Conservation (phyloP, 1,140 invertebrate genomes). For the Cydia strobilella region DNA sequence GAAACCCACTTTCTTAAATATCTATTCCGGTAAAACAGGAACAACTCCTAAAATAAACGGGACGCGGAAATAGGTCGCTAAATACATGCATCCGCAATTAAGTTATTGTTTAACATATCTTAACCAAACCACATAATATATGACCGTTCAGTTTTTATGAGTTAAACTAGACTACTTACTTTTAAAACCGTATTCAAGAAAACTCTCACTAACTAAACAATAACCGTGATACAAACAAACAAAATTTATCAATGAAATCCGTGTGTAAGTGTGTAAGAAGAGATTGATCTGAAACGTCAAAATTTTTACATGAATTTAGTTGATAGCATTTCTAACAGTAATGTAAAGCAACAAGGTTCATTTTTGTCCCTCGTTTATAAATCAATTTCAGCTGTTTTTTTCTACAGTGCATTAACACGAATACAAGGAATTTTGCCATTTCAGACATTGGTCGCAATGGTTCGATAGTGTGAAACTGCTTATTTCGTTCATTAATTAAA, state of each 20-base stretch:
- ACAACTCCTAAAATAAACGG: slow-evolving; percentile 59
- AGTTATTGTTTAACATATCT: neutral
- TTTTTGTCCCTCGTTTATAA: neutral
- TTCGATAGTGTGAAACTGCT: slow-evolving; percentile 5
- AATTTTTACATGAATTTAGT: neutral
- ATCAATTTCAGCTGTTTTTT: neutral
- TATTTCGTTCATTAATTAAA: slow-evolving; percentile 17
- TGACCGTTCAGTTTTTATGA: slow-evolving; percentile 34
- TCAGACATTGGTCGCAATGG: neutral
- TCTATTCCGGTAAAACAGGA: slow-evolving; percentile 40
- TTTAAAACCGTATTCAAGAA: slow-evolving; percentile 19
- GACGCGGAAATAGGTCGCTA: slow-evolving; percentile 55
- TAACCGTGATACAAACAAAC: slow-evolving; percentile 26
- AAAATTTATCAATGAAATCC: slow-evolving; percentile 31
- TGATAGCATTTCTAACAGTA: neutral
- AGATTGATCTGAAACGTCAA: slow-evolving; percentile 21
- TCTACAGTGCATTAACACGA: neutral
- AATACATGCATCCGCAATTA: slow-evolving; percentile 34
- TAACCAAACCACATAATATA: slow-evolving; percentile 13
- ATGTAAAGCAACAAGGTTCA: neutral
- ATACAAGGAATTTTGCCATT: neutral
- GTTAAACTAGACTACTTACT: neutral
- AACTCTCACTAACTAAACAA: slow-evolving; percentile 2
- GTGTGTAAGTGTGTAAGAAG: slow-evolving; percentile 11
- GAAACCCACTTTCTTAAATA: slow-evolving; percentile 22